Evolutionary conservation across 2,888 invertebrate genomes (phyloP).

Genomic region (Heliconius erato): DNA sequence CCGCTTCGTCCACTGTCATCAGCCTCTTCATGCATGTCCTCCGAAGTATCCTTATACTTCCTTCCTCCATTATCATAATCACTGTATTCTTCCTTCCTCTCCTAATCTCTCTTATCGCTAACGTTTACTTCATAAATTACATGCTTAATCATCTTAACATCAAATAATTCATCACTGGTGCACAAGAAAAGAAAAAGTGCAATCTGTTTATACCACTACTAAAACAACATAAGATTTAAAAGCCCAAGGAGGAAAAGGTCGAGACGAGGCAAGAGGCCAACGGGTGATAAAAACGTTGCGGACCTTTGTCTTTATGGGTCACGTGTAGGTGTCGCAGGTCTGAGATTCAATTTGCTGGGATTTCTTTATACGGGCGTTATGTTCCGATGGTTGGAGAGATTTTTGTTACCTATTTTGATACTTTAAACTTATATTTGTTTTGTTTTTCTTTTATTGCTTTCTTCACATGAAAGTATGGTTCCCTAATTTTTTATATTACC

Average conservation of each 20-base stretch:
- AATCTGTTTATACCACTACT: conserved; percentile 10
- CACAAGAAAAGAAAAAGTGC: not conserved
- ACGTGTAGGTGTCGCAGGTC: conserved; percentile 45
- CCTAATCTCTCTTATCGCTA: too few species aligned
- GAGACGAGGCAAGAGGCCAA: conserved; percentile 54
- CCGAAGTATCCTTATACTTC: too few species aligned
- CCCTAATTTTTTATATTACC: too few species aligned
- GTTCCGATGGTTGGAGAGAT: not conserved
- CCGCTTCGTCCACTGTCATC: too few species aligned
- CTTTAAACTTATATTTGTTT: too few species aligned
- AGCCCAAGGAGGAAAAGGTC: conserved; percentile 17
- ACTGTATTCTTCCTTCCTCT: too few species aligned
- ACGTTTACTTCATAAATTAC: too few species aligned
- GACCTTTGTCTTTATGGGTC: conserved; percentile 49
- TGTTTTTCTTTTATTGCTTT: too few species aligned
- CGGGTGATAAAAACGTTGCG: conserved; percentile 67
- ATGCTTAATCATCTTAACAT: too few species aligned
- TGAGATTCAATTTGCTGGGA: conserved; percentile 53
- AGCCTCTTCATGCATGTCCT: too few species aligned
- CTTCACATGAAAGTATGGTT: too few species aligned
- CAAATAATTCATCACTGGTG: not conserved
- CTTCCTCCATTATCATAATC: too few species aligned
- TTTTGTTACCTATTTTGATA: not conserved
- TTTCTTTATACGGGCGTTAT: conserved; percentile 34
- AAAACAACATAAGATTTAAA: conserved; percentile 19